A percentile compares a stretch with the other conserved stretches of the same genome.
Conservation (phyloP, 2,888 invertebrate species). For the Apeira syringaria region DNA sequence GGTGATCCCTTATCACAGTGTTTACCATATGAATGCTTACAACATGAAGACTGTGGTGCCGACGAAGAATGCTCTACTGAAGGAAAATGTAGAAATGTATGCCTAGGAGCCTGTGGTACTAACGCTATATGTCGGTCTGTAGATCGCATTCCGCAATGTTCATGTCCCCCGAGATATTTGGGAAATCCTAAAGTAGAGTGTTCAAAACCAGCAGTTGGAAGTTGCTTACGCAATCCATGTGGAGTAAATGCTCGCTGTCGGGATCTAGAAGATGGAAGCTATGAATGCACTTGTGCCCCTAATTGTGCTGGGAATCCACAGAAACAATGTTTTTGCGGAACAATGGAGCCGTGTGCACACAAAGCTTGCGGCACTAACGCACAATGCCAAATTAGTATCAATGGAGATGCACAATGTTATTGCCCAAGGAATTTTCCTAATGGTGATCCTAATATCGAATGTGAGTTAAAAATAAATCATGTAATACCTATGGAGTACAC, state of each 20-base stretch:
- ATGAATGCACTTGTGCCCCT: constrained; percentile 91
- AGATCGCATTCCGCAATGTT: constrained; percentile 90
- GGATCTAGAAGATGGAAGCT: constrained; percentile 89
- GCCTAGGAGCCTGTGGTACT: constrained; percentile 90
- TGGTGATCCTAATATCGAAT: constrained; percentile 93
- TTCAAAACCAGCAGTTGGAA: constrained; percentile 86
- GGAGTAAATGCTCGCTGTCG: constrained; percentile 92
- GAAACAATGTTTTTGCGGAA: constrained; percentile 91
- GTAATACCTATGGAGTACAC: no score
- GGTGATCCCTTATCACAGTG: constrained; percentile 92
- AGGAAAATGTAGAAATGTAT: constrained; percentile 91
- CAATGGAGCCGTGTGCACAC: constrained; percentile 89
- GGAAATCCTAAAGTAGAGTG: constrained; percentile 93
- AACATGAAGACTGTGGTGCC: constrained; percentile 89
- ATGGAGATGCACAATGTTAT: constrained; percentile 90
- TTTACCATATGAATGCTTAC: constrained; percentile 89
- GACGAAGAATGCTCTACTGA: constrained; percentile 90
- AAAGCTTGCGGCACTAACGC: constrained; percentile 93
- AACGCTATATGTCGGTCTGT: constrained; percentile 94
- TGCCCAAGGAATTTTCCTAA: constrained; percentile 92
- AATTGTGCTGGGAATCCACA: constrained; percentile 93
- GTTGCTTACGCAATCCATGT: constrained; percentile 92
- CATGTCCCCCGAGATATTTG: constrained; percentile 90
- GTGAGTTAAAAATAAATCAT: constrained; percentile 83
- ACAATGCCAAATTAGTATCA: constrained; percentile 88